phyloP scores from a whole-genome alignment of 1,140 invertebrate species.

The Streblospio benedicti region DNA sequence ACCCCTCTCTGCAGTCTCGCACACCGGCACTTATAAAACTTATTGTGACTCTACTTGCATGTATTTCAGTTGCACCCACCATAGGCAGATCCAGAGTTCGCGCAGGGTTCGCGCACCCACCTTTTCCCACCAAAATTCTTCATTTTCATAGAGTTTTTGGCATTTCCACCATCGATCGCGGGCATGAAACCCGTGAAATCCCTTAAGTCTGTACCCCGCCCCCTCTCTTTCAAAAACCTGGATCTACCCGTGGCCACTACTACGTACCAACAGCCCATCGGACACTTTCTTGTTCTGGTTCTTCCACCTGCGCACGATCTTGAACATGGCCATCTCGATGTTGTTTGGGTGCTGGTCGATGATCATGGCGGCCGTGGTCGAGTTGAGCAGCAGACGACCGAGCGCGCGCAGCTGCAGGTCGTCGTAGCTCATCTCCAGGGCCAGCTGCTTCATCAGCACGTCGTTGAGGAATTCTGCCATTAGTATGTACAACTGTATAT shows the following conservation, averaged over 20 bases:
- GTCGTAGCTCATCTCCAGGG: not conserved
- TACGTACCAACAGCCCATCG: conserved; percentile 4
- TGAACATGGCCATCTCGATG: not conserved
- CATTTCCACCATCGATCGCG: not conserved
- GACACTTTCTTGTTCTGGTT: not conserved
- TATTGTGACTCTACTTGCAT: no score
- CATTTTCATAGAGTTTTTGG: no score
- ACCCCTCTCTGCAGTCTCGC: no score
- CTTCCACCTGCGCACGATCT: conserved; percentile 1
- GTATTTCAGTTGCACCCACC: no score
- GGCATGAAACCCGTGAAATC: no score
- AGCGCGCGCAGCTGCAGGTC: not conserved
- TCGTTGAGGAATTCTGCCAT: not conserved
- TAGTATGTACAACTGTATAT: no score
- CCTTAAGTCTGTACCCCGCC: no score
- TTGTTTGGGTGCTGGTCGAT: not conserved
- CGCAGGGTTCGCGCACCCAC: no score
- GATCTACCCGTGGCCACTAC: not conserved
- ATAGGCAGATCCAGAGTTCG: no score
- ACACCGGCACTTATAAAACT: no score
- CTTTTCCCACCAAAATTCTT: no score
- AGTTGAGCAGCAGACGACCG: not conserved
- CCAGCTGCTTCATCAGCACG: not conserved
- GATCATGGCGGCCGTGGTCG: not conserved
- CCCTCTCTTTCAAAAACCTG: not conserved